Conservation (phyloP, 2,113 vertebrate species). For the Sisor rabdophorus region DNA sequence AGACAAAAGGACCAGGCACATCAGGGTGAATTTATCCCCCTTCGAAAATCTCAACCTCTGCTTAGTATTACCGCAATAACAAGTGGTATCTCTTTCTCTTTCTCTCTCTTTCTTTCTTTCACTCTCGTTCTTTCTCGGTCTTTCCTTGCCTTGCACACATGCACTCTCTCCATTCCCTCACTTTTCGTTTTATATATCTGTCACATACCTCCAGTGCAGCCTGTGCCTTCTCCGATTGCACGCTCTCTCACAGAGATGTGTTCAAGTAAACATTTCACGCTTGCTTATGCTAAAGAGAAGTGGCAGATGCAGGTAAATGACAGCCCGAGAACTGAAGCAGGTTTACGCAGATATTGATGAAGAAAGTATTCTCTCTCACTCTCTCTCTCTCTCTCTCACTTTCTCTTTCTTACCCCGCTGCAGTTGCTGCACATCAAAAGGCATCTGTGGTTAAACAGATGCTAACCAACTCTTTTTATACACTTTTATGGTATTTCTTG, state of each 20-base stretch:
- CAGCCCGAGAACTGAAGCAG: constrained; percentile 63
- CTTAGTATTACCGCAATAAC: constrained; percentile 56
- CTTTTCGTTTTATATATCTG: constrained; percentile 65
- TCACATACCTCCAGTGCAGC: constrained; percentile 67
- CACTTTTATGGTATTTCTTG: constrained; percentile 16
- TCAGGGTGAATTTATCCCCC: constrained; percentile 65
- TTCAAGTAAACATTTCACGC: constrained; percentile 73
- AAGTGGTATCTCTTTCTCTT: constrained; percentile 55
- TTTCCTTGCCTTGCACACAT: constrained; percentile 16
- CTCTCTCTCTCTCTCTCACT: constrained; percentile 30
- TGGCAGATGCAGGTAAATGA: constrained; percentile 70
- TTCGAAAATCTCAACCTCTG: constrained; percentile 61
- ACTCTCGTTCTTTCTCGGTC: constrained; percentile 25
- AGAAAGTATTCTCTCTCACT: constrained; percentile 41
- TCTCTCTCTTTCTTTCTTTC: constrained; percentile 25
- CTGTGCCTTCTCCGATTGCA: constrained; percentile 67
- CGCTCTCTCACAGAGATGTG: constrained; percentile 63
- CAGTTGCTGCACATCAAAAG: constrained; percentile 33
- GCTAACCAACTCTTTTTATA: constrained; percentile 32
- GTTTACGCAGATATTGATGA: constrained; percentile 57
- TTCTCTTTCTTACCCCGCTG: constrained; percentile 34
- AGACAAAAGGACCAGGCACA: constrained; percentile 58
- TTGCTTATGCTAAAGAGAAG: constrained; percentile 70
- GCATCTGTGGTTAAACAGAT: constrained; percentile 35
- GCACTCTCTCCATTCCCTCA: constrained; percentile 46